Conservation (phyloP, 2,113 vertebrate species). For the Myrmecophaga tridactyla region DNA sequence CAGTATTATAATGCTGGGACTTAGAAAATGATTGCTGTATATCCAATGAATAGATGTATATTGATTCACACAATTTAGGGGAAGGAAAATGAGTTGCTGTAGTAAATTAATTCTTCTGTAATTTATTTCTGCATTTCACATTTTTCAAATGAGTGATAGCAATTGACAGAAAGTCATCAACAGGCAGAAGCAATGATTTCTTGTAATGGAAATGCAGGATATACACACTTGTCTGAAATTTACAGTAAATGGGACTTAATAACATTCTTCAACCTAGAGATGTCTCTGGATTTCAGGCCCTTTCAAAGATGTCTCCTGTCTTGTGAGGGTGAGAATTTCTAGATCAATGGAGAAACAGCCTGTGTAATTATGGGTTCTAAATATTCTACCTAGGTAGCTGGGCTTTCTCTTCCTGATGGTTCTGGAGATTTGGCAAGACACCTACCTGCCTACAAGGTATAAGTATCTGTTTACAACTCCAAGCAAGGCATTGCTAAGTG, state of each 20-base stretch:
- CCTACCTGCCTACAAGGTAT: neutral
- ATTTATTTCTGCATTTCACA: neutral
- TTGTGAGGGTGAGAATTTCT: neutral
- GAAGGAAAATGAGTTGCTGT: neutral
- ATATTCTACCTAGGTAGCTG: neutral
- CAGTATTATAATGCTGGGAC: neutral
- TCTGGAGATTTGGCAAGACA: neutral
- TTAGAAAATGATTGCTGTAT: conserved; percentile 4
- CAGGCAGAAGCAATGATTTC: neutral
- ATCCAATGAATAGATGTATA: neutral
- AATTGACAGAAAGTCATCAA: neutral
- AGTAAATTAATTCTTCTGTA: neutral
- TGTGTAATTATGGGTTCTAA: neutral
- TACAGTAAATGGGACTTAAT: neutral
- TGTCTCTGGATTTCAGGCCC: neutral
- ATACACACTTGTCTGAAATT: neutral
- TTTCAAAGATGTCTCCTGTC: neutral
- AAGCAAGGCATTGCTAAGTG: neutral
- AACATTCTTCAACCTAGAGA: neutral
- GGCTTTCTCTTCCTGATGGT: neutral
- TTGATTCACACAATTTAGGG: neutral
- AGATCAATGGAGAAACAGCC: neutral
- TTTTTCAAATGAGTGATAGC: neutral
- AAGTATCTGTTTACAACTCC: neutral
- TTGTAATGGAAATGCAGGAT: neutral